Evolutionary conservation across 2,113 vertebrate genomes (phyloP), one percentile per base, ranked within the genome.

Genomic region (Jacana jacana): DNA sequence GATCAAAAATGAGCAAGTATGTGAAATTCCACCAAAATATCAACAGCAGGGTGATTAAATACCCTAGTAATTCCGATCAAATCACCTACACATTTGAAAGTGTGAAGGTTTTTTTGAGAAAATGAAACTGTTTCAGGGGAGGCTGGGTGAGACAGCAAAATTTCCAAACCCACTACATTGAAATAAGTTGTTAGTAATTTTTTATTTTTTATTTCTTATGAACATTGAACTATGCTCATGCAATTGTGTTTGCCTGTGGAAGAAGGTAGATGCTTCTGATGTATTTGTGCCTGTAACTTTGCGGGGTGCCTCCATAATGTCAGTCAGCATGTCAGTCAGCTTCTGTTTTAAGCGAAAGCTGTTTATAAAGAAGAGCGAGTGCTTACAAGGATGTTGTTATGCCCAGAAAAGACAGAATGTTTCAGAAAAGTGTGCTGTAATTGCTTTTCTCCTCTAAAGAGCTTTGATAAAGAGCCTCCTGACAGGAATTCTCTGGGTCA

Each of bases 21-120:
- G 85, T 93, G 63, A 97, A 97, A 98, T 92, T 97, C 91, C 86
- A 97, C 94, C 17, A 84, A 95, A 96, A 96, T 92, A 94, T 93
- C 91, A 83, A 94, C 85, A 52, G 86, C 24, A 11, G 57, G 79
- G 91, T 94, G 69, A 91, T 91, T 87, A 83, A 65, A 54, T 97
- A 92, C 80, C 33, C 20, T 79, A 60, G 86, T 80, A 90, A 69
- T 24, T 89, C 35, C 94, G 70, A 94, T 61, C 46, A 91, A 55
- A 71, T 54, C 88, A 49, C 58, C 17, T 87, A 68, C 17, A 44
- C 37, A n/a, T 86, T 82, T 95, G 92, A 85, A 94, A 94, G 81
- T 68, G 58, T 33, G 73, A 48, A 24, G 27, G 5, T 72, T 63
- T n/a, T 88, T 2, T 17, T 51, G 15, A 49, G 48, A 37, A 91